Percentiles rank a stretch among this genome's conserved stretches.
Evolutionary conservation across 2,113 vertebrate genomes (phyloP).

Genomic region (Callipepla squamata): DNA sequence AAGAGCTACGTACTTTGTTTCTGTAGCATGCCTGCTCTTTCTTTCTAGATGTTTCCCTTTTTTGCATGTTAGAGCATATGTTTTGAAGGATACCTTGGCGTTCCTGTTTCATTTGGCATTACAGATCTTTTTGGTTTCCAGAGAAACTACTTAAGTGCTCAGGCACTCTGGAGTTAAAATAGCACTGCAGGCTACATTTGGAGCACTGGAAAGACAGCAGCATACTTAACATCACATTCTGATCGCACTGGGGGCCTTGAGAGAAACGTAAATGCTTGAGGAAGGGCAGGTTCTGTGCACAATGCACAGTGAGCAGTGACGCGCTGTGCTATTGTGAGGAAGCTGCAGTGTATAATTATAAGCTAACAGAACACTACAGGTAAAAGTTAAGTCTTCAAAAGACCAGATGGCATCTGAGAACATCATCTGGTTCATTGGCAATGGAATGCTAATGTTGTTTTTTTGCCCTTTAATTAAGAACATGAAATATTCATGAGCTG

Average conservation of each 20-base stretch:
- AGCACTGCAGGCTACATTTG: not conserved
- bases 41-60: not conserved
- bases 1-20: not conserved
- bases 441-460: not conserved
- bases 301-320: too few relatives aligned
- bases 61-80: not conserved
- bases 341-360: not conserved
- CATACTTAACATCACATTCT: not conserved
- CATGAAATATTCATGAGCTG: not conserved
- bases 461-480: not conserved
- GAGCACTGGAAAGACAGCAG: conserved; percentile 20
- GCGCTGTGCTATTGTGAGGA: not conserved
- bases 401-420: not conserved
- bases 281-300: not conserved
- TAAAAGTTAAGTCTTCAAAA: not conserved
- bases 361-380: not conserved
- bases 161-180: conserved; percentile 41
- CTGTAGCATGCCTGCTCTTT: not conserved
- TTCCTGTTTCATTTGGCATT: not conserved
- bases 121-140: conserved; percentile 29
- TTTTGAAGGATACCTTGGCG: conserved; percentile 26
- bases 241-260: not conserved
- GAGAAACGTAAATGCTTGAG: not conserved
- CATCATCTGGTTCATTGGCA: not conserved
- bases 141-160: conserved; percentile 50